Percentiles rank a stretch among this genome's conserved stretches.
These are phyloP conservation scores for Pelodiscus sinensis DNA, from an alignment of 2,113 vertebrate species.

Conservation along the genomic window DNA sequence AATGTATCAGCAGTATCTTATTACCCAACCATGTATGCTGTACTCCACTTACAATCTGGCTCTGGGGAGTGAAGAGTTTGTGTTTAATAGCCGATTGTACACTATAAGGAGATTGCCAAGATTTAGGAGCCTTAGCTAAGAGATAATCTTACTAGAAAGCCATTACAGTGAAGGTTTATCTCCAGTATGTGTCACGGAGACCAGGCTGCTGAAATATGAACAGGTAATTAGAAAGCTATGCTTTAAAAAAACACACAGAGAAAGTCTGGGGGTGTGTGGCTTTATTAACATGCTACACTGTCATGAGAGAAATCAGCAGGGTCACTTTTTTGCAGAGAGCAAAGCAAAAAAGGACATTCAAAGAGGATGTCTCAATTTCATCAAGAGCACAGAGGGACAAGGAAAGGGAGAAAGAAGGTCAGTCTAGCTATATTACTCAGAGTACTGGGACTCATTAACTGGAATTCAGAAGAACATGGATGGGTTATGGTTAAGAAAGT, in stretches of 20 bases:
- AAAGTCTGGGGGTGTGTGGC: constrained; percentile 36
- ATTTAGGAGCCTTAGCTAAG: constrained; percentile 75
- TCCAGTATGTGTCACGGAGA: constrained; percentile 45
- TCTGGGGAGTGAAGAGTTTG: constrained; percentile 71
- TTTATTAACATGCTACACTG: constrained; percentile 33
- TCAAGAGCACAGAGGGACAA: constrained; percentile 32
- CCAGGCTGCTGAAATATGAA: constrained; percentile 59
- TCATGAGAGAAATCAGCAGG: constrained; percentile 49
- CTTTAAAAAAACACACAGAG: constrained; percentile 56
- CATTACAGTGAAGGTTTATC: constrained; percentile 70
- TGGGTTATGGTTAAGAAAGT: constrained; percentile 30
- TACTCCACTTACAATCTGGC: constrained; percentile 64
- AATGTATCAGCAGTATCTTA: constrained; percentile 79
- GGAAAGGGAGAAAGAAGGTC: constrained; percentile 38
- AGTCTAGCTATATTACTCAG: constrained; percentile 1
- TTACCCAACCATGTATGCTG: constrained; percentile 67
- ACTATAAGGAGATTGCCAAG: constrained; percentile 70
- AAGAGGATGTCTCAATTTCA: constrained; percentile 48
- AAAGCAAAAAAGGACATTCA: constrained; percentile 34
- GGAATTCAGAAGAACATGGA: constrained; percentile 62
- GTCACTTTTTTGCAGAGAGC: not conserved
- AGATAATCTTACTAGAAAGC: constrained; percentile 75
- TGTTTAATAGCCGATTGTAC: constrained; percentile 66
- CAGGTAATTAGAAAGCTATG: constrained; percentile 69
- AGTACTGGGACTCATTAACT: constrained; percentile 48